Evolutionary conservation across 2,888 invertebrate species (phyloP), one percentile per base, ranked within the genome.

Genomic region (Diploptera punctata): DNA sequence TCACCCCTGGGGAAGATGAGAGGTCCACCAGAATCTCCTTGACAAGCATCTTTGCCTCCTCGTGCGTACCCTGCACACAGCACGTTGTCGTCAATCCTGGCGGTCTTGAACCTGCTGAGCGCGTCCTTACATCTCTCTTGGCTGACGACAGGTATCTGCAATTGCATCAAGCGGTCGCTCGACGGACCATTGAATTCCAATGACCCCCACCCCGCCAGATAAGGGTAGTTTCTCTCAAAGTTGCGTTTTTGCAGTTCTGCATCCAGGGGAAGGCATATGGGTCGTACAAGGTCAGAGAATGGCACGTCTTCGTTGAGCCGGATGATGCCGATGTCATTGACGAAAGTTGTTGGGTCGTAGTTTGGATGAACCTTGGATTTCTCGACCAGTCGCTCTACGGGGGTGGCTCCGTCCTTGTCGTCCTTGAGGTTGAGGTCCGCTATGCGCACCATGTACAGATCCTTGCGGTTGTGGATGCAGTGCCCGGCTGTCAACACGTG

Each of bases 161-260:
- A 84, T 68, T 92, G 89, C 79, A 90, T 89, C 3, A 95, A 84
- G 2, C 83, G 83, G 0, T 86, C 81, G 9, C 93, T 89, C 0
- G 90, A 83, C 7, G 90, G 87, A 1, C 94, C 95, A 72, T 87
- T 87, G 81, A 88, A 91, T 76, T 83, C 81, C 0, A 88, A 82
- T 9, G 92, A 86, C 16, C 96, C 96, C 94, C 95, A 96, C 21
- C 96, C 96, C 26, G 93, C 93, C 3, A 95, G 87, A 78, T 91
- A 89, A 0, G 93, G 92, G 75, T 83, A 86, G 72, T 85, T 86
- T 77, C 85, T 85, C 24, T 85, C 88, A 78, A 87, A 91, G 16
- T 83, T 84, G 60, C 83, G 86, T 0, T 84, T 80, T 57, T 88
- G 83, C 52, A 91, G 78, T 3, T 86, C 84, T 0, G 83, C 81